Evolutionary conservation across 92 coral and sea anemone species (phyloP).

Genomic region (Scolanthus callimorphus): DNA sequence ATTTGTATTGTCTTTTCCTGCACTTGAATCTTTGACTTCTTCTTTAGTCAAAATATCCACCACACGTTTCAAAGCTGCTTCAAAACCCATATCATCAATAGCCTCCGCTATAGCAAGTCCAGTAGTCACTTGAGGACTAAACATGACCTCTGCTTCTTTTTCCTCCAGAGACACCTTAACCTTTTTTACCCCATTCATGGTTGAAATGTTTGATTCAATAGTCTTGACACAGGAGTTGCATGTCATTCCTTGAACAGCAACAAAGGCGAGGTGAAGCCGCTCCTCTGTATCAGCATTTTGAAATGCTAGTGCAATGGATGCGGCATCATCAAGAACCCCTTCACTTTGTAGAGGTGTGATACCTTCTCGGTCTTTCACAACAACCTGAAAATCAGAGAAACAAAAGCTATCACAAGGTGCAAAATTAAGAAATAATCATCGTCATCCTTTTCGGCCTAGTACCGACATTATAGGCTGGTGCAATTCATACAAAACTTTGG

Average conservation of each 20-base stretch:
- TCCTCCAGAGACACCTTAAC: constrained; percentile 77
- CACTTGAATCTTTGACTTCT: constrained; percentile 27
- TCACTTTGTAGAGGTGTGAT: constrained; percentile 26
- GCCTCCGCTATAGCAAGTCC: constrained; percentile 46
- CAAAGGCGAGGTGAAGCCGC: constrained; percentile 45
- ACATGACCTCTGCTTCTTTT: constrained; percentile 72
- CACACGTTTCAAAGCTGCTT: constrained; percentile 66
- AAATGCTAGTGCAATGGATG: constrained; percentile 2
- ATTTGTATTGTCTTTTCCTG: constrained; percentile 12
- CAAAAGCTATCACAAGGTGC: too few species aligned
- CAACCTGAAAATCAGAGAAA: too few species aligned
- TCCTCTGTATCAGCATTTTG: constrained; percentile 15
- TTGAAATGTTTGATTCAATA: constrained; percentile 64
- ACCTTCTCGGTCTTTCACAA: constrained; percentile 68
- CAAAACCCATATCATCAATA: constrained; percentile 89
- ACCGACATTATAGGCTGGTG: too few species aligned
- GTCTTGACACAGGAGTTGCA: constrained; percentile 87
- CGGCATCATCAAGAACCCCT: not conserved
- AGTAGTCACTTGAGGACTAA: constrained; percentile 46
- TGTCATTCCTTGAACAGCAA: constrained; percentile 87
- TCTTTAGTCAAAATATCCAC: constrained; percentile 60
- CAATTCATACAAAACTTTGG: too few species aligned
- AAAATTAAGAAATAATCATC: too few species aligned
- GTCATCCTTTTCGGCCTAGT: too few species aligned
- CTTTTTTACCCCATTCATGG: constrained; percentile 57